Percentiles rank a stretch among this genome's conserved stretches.
phyloP scores from a whole-genome alignment of 30 jellyfish, hydroid and myxozoan genomes.

The Cassiopea xamachana region DNA sequence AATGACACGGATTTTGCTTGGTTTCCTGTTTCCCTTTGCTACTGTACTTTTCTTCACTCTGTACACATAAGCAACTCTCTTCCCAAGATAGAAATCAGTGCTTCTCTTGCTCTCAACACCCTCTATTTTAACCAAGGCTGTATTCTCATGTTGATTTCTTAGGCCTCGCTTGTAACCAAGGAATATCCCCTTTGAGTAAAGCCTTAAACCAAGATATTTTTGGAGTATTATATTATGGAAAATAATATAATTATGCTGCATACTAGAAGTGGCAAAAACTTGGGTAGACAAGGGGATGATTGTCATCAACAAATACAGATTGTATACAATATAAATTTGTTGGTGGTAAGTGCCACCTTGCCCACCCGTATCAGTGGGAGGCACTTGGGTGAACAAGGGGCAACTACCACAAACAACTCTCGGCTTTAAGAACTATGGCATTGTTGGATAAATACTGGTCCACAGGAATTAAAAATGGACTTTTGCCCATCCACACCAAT shows the following conservation, averaged over 20 bases:
- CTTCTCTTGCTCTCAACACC: constrained; percentile 82
- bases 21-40: constrained; percentile 81
- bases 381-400: no score
- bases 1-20: constrained; percentile 87
- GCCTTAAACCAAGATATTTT: constrained; percentile 51
- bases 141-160: constrained; percentile 90
- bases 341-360: no score
- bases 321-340: no score
- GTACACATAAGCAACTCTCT: constrained; percentile 91
- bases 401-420: no score
- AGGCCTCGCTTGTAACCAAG: constrained; percentile 95
- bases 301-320: no score
- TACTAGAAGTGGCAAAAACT: background rate
- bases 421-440: no score
- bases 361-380: no score
- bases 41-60: constrained; percentile 81
- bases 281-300: no score
- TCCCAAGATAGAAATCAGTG: constrained; percentile 92
- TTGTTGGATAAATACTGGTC: no score
- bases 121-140: constrained; percentile 86
- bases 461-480: no score
- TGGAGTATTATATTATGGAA: background rate
- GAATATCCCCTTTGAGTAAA: constrained; percentile 87
- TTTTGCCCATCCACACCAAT: no score
- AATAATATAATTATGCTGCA: background rate